A percentile compares a stretch with the other conserved stretches of the same genome.
phyloP scores from a whole-genome alignment of 2,888 invertebrate species.

The Pristionchus arcanus region DNA sequence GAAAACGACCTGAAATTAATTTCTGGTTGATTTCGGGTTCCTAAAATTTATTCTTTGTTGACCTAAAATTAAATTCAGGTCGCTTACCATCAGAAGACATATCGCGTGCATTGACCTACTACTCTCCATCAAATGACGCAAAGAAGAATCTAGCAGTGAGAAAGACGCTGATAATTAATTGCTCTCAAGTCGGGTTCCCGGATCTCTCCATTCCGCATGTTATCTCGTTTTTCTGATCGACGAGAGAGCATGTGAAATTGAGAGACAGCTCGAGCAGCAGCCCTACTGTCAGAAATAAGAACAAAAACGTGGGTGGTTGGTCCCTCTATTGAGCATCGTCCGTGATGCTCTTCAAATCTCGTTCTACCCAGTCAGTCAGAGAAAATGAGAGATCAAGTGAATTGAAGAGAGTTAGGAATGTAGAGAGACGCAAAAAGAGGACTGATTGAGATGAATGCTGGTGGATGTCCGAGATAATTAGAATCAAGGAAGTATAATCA shows the following conservation, averaged over 20 bases:
- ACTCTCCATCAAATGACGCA: background rate
- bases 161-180: constrained; percentile 17
- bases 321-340: background rate
- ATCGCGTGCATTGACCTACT: background rate
- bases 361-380: background rate
- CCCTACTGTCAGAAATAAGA: background rate
- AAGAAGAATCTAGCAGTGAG: background rate
- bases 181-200: background rate
- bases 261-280: background rate
- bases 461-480: background rate
- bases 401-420: background rate
- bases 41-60: too few relatives aligned
- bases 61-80: background rate
- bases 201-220: background rate
- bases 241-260: too few relatives aligned
- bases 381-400: background rate
- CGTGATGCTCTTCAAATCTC: background rate
- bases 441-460: background rate
- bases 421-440: background rate
- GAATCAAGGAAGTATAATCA: background rate
- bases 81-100: background rate
- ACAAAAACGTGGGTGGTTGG: background rate
- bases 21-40: background rate
- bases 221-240: background rate
- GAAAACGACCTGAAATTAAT: constrained; percentile 85